Conservation (phyloP, 2,113 vertebrate genomes). For the Calonectris borealis region DNA sequence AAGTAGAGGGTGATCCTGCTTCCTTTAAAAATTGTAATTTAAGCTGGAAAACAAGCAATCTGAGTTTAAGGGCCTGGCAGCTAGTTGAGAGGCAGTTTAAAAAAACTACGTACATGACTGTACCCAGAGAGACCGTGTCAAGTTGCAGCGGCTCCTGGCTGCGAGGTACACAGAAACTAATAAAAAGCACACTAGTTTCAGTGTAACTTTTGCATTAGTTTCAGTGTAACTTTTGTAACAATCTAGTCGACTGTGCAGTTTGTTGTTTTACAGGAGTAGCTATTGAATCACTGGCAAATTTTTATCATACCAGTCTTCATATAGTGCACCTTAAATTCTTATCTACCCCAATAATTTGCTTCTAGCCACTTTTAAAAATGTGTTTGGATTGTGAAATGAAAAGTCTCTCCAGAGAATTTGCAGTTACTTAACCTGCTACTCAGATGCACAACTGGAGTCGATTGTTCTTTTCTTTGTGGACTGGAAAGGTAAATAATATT, state of each 20-base stretch:
- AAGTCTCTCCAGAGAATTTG: background rate
- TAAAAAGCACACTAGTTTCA: background rate
- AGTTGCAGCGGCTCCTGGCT: background rate
- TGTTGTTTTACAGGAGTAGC: background rate
- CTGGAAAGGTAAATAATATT: background rate
- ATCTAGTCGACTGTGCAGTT: rapidly evolving
- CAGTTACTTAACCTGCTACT: background rate
- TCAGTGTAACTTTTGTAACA: background rate
- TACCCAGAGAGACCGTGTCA: background rate
- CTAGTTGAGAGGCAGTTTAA: background rate
- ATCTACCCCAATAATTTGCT: background rate
- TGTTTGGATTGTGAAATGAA: background rate
- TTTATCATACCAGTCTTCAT: background rate
- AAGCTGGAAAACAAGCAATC: background rate
- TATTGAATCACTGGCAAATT: background rate
- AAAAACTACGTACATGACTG: rapidly evolving
- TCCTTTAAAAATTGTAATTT: background rate
- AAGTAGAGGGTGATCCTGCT: background rate
- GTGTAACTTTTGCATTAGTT: background rate
- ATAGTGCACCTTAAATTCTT: background rate
- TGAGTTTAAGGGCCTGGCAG: background rate
- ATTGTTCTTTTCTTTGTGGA: background rate
- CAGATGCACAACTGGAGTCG: rapidly evolving
- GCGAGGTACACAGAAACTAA: background rate
- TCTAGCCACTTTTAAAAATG: background rate